Base-by-base conservation (phyloP, 2,797 vertebrate species). In the Echiichthys vipera region DNA sequence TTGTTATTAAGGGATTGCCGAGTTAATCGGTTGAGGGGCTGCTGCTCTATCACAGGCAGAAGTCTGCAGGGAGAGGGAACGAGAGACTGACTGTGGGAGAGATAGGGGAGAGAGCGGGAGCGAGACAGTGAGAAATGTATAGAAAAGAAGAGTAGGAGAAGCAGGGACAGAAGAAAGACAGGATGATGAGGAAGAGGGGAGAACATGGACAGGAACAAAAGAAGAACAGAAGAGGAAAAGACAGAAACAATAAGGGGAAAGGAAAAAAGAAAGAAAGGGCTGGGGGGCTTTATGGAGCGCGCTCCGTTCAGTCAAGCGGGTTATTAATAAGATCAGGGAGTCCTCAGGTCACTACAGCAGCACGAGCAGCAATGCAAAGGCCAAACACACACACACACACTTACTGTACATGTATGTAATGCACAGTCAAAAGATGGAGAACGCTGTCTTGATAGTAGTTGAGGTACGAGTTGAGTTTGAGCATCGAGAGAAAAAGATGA, bases 271-370 rank as follows among this genome's bases (percentile, higher is more conserved):
- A 25, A 36, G 15, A 36, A 22, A 9, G 15, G 37, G 1, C 50
- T 7, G 67, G 39, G 36, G 50, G 57, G 81, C 68, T 78, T 54
- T 1, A 10, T 9, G 40, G 70, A 77, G 73, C 49, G 0, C 7
- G 53, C 70, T 84, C 74, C 74, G 61, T 92, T 89, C 82, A 89
- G 67, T 80, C 86, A 84, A 83, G 69, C 71, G 89, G 88, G 93
- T 94, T 93, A 93, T 91, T 93, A 93, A 93, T 90, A 83, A 91
- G 91, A 93, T 92, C 87, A 88, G 78, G 24, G 62, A 78, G 77
- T 88, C 80, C 79, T 74, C 78, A 88, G 90, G 88, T 87, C 84
- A 71, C 75, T 71, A 74, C 79, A 68, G 88, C 54, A 50, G 68
- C 68, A 65, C 50, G 61, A 74, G 76, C 43, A 32, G 57, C 34